phyloP scores from a whole-genome alignment of 2,113 vertebrate genomes.

The Oncorhynchus tshawytscha region DNA sequence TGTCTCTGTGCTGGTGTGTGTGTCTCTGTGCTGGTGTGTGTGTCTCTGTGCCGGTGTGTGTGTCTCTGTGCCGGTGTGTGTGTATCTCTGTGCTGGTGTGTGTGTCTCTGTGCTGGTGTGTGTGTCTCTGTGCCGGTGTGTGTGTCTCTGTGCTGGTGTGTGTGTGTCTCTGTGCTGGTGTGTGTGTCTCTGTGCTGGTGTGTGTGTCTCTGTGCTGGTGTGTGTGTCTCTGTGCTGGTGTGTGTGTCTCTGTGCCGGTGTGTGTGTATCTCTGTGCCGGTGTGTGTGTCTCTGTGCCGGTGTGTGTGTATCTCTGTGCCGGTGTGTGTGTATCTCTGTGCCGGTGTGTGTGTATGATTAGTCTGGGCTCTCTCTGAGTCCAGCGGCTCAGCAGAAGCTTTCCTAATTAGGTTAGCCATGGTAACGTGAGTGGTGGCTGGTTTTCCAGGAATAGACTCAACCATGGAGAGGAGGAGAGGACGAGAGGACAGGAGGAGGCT shows the following conservation, averaged over 20 bases:
- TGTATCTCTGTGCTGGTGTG: no score
- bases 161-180: background rate
- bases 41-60: no score
- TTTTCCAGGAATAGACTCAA: slow-evolving; percentile 62
- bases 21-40: background rate
- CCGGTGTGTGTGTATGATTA: background rate
- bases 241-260: background rate
- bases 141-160: background rate
- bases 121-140: no score
- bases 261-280: background rate
- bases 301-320: background rate
- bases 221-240: background rate
- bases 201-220: background rate
- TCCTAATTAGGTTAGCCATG: slow-evolving; percentile 62
- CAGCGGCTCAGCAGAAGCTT: slow-evolving; percentile 28
- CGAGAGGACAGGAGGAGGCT: no score
- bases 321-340: no score
- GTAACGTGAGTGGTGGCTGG: slow-evolving; percentile 59
- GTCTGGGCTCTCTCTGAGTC: background rate
- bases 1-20: background rate
- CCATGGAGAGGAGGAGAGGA: no score
- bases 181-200: background rate
- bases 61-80: background rate
- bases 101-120: background rate
- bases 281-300: no score